Evolutionary conservation across 2,113 vertebrate species (phyloP).

Genomic region (Steatornis caripensis): DNA sequence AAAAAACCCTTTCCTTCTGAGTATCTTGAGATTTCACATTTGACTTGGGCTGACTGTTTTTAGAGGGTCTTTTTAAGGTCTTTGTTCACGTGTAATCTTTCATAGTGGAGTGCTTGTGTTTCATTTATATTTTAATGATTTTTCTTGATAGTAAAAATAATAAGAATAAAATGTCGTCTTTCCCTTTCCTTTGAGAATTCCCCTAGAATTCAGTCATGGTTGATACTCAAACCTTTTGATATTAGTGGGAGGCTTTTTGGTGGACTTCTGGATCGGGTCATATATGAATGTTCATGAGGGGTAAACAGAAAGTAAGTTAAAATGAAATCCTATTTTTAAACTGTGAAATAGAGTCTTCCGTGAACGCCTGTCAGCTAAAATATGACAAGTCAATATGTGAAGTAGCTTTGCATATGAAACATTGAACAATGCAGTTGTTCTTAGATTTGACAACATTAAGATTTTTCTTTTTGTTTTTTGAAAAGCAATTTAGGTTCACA

Average conservation of each 20-base stretch:
- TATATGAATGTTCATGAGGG: not conserved
- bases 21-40: not conserved
- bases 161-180: not conserved
- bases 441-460: not conserved
- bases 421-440: not conserved
- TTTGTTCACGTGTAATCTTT: not conserved
- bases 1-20: not conserved
- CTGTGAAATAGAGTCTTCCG: not conserved
- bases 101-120: not conserved
- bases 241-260: not conserved
- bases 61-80: not conserved
- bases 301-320: not conserved
- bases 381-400: not conserved
- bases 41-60: not conserved
- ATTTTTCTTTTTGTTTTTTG: not conserved
- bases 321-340: not conserved
- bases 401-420: not conserved
- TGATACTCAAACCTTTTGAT: not conserved
- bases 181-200: not conserved
- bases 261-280: not conserved
- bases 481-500: not conserved
- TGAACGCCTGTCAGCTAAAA: not conserved
- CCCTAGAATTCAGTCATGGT: not conserved
- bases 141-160: not conserved
- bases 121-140: slow-evolving; percentile 13